A percentile compares a stretch with the other conserved stretches of the same genome.
Conservation (phyloP, 2,113 vertebrate species). For the Daphoenositta chrysoptera region DNA sequence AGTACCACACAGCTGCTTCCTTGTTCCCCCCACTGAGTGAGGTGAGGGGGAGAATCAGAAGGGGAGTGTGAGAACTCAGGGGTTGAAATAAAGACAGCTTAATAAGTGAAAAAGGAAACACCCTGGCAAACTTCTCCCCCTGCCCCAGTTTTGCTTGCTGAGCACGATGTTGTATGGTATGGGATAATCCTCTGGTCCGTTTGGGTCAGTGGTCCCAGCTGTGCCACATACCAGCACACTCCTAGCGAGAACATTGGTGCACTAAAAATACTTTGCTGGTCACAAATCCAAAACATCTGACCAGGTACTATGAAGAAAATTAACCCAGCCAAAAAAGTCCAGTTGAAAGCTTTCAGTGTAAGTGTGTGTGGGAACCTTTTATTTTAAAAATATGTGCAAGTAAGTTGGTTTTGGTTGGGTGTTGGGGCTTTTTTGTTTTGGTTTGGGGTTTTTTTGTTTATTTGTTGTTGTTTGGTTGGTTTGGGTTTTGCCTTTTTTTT, state of each 20-base stretch:
- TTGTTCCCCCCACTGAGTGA: accelerated
- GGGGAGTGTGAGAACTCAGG: background rate
- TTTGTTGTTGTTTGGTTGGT: background rate
- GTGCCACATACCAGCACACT: background rate
- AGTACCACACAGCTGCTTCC: background rate
- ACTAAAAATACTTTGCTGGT: background rate
- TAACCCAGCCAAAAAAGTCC: background rate
- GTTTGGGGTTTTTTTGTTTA: no score
- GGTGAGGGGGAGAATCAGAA: background rate
- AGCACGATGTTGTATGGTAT: background rate
- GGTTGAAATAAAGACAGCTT: background rate
- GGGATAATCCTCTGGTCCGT: background rate
- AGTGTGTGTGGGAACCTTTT: background rate
- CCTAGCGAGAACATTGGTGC: background rate
- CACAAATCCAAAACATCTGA: background rate
- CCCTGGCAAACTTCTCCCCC: background rate
- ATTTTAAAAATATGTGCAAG: background rate
- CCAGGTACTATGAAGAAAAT: background rate
- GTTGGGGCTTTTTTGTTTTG: no score
- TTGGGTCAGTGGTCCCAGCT: background rate
- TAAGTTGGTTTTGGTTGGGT: background rate
- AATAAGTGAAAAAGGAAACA: background rate
- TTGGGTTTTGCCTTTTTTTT: no score
- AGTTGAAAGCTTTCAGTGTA: background rate
- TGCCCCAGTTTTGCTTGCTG: background rate